A percentile compares a stretch with the other conserved stretches of the same genome.
Conservation (phyloP, 2,113 vertebrate species). For the Nematolebias whitei region DNA sequence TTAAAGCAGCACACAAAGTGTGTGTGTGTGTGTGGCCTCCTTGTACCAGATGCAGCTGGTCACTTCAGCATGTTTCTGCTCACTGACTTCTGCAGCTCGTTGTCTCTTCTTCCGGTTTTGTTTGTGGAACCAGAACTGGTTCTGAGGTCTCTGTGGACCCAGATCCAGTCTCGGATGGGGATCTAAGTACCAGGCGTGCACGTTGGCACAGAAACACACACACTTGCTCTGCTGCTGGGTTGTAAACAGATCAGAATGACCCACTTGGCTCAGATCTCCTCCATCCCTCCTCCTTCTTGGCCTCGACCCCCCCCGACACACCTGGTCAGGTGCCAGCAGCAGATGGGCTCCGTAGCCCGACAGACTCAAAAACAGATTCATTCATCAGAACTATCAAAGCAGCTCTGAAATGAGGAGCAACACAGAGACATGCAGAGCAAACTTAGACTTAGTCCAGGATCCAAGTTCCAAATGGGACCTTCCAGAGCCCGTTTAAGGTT, state of each 20-base stretch:
- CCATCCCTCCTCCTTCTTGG: conserved; percentile 49
- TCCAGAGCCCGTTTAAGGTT: not conserved
- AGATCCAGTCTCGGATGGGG: too few relatives aligned
- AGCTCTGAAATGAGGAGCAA: too few relatives aligned
- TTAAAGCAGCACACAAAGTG: conserved; percentile 85
- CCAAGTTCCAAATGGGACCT: too few relatives aligned
- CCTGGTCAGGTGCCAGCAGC: conserved; percentile 57
- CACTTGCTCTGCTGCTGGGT: not conserved
- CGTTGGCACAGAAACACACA: not conserved
- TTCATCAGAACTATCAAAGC: conserved; percentile 13
- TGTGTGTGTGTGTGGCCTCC: conserved; percentile 30
- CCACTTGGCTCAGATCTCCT: conserved; percentile 60
- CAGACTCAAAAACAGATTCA: conserved; percentile 21
- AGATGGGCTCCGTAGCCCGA: conserved; percentile 51
- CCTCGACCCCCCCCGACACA: conserved; percentile 42
- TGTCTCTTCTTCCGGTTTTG: not conserved
- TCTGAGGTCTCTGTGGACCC: not conserved
- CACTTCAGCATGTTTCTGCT: conserved; percentile 49
- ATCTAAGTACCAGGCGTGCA: too few relatives aligned
- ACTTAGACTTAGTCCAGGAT: too few relatives aligned
- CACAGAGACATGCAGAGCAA: not conserved
- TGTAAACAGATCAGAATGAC: conserved; percentile 35
- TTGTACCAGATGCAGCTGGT: conserved; percentile 61
- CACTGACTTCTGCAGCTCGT: conserved; percentile 12
- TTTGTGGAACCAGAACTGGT: not conserved